Percentiles rank a stretch among this genome's conserved stretches.
Conservation (phyloP, 1,140 invertebrate species). For the Diorhabda elongata region DNA sequence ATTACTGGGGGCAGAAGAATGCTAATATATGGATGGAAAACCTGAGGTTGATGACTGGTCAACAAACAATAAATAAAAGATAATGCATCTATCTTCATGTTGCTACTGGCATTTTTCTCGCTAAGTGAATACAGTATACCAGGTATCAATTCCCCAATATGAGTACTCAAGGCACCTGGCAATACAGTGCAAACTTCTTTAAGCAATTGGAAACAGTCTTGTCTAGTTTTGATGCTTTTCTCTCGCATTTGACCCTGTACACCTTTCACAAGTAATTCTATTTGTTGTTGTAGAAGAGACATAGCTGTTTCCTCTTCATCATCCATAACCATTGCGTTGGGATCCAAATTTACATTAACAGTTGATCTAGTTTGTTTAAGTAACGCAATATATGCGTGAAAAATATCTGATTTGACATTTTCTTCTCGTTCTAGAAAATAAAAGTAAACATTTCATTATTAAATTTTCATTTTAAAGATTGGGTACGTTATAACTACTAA, state of each 20-base stretch:
- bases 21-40: constrained; percentile 76
- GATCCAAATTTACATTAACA: constrained; percentile 59
- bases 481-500: too few relatives aligned
- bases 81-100: constrained; percentile 97
- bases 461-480: too few relatives aligned
- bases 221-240: constrained; percentile 89
- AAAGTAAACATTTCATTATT: too few relatives aligned
- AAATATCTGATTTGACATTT: constrained; percentile 97
- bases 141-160: constrained; percentile 80
- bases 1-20: constrained; percentile 85
- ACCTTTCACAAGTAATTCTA: constrained; percentile 70
- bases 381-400: constrained; percentile 93
- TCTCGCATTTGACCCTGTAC: constrained; percentile 89
- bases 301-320: constrained; percentile 66
- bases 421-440: constrained; percentile 84
- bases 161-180: constrained; percentile 81
- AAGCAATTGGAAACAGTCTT: constrained; percentile 86
- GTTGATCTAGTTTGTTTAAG: constrained; percentile 80
- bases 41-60: constrained; percentile 73
- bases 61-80: constrained; percentile 88
- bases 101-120: constrained; percentile 92
- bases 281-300: constrained; percentile 64
- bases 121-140: constrained; percentile 88
- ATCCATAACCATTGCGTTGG: constrained; percentile 64
- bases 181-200: constrained; percentile 86